phyloP scores from a whole-genome alignment of 2,888 invertebrate genomes.

The Brachycybe producta region DNA sequence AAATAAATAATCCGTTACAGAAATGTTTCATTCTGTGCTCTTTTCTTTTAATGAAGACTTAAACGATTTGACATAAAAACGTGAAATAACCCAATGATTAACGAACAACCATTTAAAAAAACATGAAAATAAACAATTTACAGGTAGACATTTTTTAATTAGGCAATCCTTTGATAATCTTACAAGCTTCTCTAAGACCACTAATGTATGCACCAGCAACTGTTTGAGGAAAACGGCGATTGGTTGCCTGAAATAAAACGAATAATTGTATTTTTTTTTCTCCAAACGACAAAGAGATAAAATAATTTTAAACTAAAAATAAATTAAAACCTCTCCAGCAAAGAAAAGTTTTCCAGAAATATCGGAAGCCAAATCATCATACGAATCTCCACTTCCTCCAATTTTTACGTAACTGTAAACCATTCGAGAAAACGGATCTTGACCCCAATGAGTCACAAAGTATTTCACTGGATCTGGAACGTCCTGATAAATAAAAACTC shows the following conservation, averaged over 20 bases:
- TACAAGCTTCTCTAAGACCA: constrained; percentile 35
- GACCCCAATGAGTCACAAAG: constrained; percentile 36
- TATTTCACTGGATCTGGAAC: constrained; percentile 33
- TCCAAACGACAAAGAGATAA: neutral
- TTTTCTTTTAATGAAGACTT: no score
- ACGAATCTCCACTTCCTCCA: constrained; percentile 32
- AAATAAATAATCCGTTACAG: no score
- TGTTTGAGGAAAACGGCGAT: constrained; percentile 37
- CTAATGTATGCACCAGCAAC: constrained; percentile 38
- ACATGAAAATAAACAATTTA: no score
- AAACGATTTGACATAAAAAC: no score
- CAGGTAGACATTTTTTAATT: no score
- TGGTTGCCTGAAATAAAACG: constrained; percentile 33
- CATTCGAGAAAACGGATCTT: constrained; percentile 33
- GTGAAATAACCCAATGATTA: no score
- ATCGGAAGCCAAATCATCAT: constrained; percentile 33
- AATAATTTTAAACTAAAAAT: constrained; percentile 11
- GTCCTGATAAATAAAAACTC: constrained; percentile 25
- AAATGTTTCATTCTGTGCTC: no score
- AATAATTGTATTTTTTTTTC: neutral
- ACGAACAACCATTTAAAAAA: no score
- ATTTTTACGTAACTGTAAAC: constrained; percentile 37
- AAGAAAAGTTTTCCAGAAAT: constrained; percentile 36
- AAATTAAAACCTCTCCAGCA: constrained; percentile 41
- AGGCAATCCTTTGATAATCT: constrained; percentile 25